A percentile compares a stretch with the other conserved stretches of the same genome.
phyloP scores from a whole-genome alignment of 2,113 vertebrate species.

The Burhinus oedicnemus region DNA sequence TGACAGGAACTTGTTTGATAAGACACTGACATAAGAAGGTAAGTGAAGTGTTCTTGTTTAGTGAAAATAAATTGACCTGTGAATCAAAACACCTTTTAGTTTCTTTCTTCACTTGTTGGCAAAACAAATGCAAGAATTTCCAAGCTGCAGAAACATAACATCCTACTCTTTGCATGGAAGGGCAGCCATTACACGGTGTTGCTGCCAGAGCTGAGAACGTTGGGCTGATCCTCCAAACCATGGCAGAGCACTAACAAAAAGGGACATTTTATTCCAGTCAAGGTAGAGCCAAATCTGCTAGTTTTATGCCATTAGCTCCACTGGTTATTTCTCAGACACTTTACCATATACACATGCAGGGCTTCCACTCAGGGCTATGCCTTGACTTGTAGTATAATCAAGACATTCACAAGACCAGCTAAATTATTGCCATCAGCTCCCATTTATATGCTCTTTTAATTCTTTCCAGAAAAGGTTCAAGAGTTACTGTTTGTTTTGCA shows the following conservation, averaged over 20 bases:
- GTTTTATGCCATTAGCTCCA: not conserved
- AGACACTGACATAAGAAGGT: not conserved
- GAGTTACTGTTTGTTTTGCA: constrained; percentile 29
- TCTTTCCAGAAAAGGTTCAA: constrained; percentile 39
- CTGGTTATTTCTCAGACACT: not conserved
- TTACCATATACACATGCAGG: not conserved
- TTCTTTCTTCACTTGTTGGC: constrained; percentile 24
- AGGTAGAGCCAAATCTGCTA: not conserved
- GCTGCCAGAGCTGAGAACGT: not conserved
- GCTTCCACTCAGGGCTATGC: not conserved
- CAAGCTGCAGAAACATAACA: not conserved
- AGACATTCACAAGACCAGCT: not conserved
- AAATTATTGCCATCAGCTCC: constrained; percentile 21
- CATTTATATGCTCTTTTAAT: constrained; percentile 46
- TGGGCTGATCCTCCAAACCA: not conserved
- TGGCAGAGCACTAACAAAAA: not conserved
- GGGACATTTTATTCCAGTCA: not conserved
- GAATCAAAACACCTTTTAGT: constrained; percentile 19
- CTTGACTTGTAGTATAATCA: constrained; percentile 46
- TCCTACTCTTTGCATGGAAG: not conserved
- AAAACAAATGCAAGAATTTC: constrained; percentile 45
- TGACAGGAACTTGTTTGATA: constrained; percentile 25
- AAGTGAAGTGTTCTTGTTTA: not conserved
- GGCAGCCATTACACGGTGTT: rapidly evolving
- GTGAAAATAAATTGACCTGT: constrained; percentile 17